phyloP scores from a whole-genome alignment of 2,888 invertebrate species.

The Sarcophaga carnaria region DNA sequence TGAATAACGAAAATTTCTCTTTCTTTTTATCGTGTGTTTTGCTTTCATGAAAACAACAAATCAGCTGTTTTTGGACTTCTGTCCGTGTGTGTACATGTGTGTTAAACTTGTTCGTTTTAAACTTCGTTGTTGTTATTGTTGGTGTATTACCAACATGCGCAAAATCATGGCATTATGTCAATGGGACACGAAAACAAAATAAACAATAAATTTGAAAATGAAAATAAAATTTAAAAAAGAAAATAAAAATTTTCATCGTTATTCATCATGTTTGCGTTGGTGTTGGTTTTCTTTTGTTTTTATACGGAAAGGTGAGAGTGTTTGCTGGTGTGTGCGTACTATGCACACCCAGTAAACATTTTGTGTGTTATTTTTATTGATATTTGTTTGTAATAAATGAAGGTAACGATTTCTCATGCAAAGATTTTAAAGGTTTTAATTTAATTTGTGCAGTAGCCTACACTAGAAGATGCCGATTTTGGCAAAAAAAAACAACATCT shows the following conservation, averaged over 20 bases:
- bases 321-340: background rate
- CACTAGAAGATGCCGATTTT: no score
- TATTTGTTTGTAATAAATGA: no score
- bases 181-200: slow-evolving; percentile 57
- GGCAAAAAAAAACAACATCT: no score
- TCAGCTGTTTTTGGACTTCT: slow-evolving; percentile 41
- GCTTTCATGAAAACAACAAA: slow-evolving; percentile 5
- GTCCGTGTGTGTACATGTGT: background rate
- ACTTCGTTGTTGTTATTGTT: background rate
- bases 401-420: no score
- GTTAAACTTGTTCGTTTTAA: background rate
- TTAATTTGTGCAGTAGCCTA: no score
- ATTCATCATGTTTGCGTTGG: slow-evolving; percentile 11
- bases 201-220: slow-evolving; percentile 61
- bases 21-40: background rate
- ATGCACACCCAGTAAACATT: no score
- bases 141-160: slow-evolving; percentile 16
- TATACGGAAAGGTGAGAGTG: background rate
- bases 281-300: background rate
- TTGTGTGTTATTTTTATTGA: no score
- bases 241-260: background rate
- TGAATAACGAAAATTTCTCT: background rate
- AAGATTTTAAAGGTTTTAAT: no score
- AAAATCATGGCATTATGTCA: slow-evolving; percentile 61
- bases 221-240: slow-evolving; percentile 44